Evolutionary conservation across 2,888 invertebrate genomes (phyloP).

Genomic region (Caenorhabditis sinica): DNA sequence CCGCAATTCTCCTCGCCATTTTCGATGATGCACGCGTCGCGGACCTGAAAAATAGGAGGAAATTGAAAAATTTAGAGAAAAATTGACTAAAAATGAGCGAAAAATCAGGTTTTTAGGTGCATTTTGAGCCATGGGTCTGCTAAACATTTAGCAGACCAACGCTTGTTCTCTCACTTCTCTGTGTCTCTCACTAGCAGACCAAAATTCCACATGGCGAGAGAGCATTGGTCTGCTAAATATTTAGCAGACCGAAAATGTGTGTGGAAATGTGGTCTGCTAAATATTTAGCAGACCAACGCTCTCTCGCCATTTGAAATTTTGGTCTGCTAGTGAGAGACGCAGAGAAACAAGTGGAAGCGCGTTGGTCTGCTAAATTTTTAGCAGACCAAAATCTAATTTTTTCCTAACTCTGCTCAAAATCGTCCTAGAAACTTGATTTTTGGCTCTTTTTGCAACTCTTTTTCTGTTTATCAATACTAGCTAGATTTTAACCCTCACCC

Average conservation of each 20-base stretch:
- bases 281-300: background rate
- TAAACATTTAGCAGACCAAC: background rate
- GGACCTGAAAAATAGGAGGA: conserved; percentile 79
- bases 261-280: background rate
- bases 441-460: background rate
- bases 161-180: too few relatives aligned
- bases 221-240: background rate
- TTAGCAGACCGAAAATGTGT: background rate
- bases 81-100: background rate
- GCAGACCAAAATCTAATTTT: too few relatives aligned
- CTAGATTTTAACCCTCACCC: conserved; percentile 62
- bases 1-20: conserved; percentile 92
- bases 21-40: conserved; percentile 85
- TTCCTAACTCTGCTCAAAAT: too few relatives aligned
- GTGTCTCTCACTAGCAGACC: too few relatives aligned
- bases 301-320: too few relatives aligned
- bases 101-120: background rate
- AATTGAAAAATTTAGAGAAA: background rate
- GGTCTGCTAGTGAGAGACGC: too few relatives aligned
- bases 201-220: background rate
- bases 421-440: too few relatives aligned
- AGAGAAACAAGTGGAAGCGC: too few relatives aligned
- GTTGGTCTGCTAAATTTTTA: too few relatives aligned
- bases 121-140: background rate
- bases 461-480: background rate